phyloP scores from a whole-genome alignment of 35 echinoderm and acorn worm genomes.

The Ptychodera flava region DNA sequence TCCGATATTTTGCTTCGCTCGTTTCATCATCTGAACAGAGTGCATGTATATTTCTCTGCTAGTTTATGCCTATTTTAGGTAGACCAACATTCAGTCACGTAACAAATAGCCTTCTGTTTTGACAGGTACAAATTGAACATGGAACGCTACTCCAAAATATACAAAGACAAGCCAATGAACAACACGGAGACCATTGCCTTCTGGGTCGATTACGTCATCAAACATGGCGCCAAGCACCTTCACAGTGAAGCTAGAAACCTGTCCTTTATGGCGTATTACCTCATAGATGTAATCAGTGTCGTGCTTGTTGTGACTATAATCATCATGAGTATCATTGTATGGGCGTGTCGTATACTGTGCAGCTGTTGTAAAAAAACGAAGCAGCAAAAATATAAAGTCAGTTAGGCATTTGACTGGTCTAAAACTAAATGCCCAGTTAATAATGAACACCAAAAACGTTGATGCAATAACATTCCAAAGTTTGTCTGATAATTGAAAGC shows the following conservation, averaged over 20 bases:
- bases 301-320: not conserved
- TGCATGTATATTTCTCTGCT: no score
- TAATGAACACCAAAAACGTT: no score
- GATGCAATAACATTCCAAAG: no score
- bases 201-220: not conserved
- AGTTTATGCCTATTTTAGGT: no score
- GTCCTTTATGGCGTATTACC: not conserved
- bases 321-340: not conserved
- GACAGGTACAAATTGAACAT: not conserved
- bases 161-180: not conserved
- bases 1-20: no score
- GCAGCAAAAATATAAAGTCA: not conserved
- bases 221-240: not conserved
- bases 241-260: not conserved
- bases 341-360: not conserved
- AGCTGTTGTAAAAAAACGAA: not conserved
- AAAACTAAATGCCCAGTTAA: no score
- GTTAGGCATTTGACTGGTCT: no score
- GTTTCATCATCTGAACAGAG: no score
- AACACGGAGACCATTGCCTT: not conserved
- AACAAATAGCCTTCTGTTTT: no score
- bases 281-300: not conserved
- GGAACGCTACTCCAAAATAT: not conserved
- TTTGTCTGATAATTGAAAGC: no score
- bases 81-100: no score